Percentiles rank a stretch among this genome's conserved stretches.
Conservation (phyloP, 1,140 invertebrate genomes). For the Megalonaias nervosa region DNA sequence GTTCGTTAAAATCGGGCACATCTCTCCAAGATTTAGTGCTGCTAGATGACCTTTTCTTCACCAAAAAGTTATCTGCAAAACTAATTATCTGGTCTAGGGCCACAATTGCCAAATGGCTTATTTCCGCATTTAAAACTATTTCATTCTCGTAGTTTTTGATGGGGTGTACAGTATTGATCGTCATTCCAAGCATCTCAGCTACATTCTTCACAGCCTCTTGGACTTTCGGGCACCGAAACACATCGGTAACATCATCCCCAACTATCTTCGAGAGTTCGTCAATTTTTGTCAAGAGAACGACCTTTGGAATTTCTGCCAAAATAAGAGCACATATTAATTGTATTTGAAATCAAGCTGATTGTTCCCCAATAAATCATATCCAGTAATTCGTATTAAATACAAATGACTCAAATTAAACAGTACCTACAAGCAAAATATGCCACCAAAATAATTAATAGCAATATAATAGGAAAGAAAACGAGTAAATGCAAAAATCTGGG, state of each 20-base stretch:
- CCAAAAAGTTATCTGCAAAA: slow-evolving; percentile 28
- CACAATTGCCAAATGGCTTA: slow-evolving; percentile 17
- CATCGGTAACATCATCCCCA: slow-evolving; percentile 1
- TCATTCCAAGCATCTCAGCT: slow-evolving; percentile 24
- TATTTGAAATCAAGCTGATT: no score
- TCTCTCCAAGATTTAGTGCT: no score
- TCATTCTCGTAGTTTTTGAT: slow-evolving; percentile 33
- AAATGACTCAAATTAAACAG: no score
- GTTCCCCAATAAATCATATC: no score
- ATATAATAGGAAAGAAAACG: no score
- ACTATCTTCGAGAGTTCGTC: slow-evolving; percentile 22
- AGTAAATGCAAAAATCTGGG: no score
- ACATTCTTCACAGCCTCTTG: slow-evolving; percentile 20
- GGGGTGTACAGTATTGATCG: slow-evolving; percentile 20
- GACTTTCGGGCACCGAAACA: slow-evolving; percentile 18
- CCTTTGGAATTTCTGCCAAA: slow-evolving; percentile 30
- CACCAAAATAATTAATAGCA: no score
- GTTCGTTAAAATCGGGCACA: no score
- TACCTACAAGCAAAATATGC: no score
- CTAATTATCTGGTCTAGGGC: slow-evolving; percentile 15
- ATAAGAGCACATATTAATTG: no score
- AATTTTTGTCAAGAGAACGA: slow-evolving; percentile 32
- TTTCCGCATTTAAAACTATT: slow-evolving; percentile 10
- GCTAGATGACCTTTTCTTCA: no score
- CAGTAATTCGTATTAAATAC: no score